Conservation (phyloP, 2,797 vertebrate genomes). For the Benthosema pterotum region DNA sequence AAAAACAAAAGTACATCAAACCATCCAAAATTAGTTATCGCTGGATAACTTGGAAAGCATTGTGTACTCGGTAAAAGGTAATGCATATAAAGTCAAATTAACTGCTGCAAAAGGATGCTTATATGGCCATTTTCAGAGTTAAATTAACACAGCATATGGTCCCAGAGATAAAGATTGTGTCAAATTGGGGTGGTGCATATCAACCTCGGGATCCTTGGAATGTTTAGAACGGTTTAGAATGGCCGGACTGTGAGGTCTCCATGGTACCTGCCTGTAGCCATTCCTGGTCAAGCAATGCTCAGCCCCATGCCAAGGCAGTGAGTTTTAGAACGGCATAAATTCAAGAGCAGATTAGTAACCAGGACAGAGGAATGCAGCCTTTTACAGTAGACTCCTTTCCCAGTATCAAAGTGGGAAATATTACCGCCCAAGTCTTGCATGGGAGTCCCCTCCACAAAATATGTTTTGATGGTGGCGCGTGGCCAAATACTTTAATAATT, state of each 20-base stretch:
- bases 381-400: constrained; percentile 3
- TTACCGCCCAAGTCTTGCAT: too few species aligned
- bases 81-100: too few species aligned
- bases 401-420: too few species aligned
- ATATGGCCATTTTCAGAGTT: too few species aligned
- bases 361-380: not conserved
- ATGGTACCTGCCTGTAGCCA: constrained; percentile 18
- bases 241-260: constrained; percentile 5
- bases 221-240: not conserved
- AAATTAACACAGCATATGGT: too few species aligned
- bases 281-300: constrained; percentile 6
- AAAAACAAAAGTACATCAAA: not conserved
- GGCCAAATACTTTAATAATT: too few species aligned
- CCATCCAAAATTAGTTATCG: not conserved
- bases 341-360: constrained; percentile 18
- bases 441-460: too few species aligned
- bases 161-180: too few species aligned
- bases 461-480: too few species aligned
- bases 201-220: too few species aligned
- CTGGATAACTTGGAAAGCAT: not conserved
- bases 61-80: not conserved
- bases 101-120: too few species aligned
- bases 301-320: constrained; percentile 16
- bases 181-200: too few species aligned
- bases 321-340: constrained; percentile 30